Percentiles rank a stretch among this genome's conserved stretches.
Conservation (phyloP, 2,797 vertebrate genomes). For the Poeciliopsis gracilis region DNA sequence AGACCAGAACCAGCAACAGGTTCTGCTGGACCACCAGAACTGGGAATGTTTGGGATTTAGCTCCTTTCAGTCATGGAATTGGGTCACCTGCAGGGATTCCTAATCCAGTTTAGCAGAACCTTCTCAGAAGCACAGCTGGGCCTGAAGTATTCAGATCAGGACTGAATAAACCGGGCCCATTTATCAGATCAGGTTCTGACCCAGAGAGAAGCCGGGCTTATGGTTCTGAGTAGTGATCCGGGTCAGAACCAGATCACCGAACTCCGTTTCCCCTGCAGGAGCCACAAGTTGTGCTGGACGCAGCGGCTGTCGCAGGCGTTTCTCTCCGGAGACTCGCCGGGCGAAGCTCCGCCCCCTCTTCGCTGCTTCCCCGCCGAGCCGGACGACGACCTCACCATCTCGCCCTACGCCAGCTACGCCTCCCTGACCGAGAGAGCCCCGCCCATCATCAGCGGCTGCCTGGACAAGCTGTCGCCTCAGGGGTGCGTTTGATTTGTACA, state of each 20-base stretch:
- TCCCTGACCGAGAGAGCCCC: slow-evolving; percentile 83
- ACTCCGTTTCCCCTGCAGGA: slow-evolving; percentile 44
- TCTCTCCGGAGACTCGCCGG: slow-evolving; percentile 76
- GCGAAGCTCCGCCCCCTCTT: slow-evolving; percentile 62
- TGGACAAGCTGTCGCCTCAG: slow-evolving; percentile 97
- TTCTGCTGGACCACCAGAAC: not conserved
- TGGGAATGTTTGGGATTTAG: not conserved
- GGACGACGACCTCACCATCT: slow-evolving; percentile 92
- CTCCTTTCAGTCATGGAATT: not conserved
- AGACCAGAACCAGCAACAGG: not conserved
- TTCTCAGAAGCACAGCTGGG: not conserved
- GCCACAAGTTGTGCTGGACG: slow-evolving; percentile 59
- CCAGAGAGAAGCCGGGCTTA: not conserved
- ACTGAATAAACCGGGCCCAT: not conserved
- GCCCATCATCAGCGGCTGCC: slow-evolving; percentile 90
- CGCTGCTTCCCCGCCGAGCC: slow-evolving; percentile 70
- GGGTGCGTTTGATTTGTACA: slow-evolving; percentile 76
- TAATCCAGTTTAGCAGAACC: not conserved
- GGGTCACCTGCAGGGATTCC: not conserved
- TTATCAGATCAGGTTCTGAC: not conserved
- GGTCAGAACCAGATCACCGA: not conserved
- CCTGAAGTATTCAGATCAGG: not conserved
- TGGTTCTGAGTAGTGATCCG: not conserved
- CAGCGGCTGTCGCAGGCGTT: slow-evolving; percentile 68
- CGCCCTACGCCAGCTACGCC: slow-evolving; percentile 95